These are phyloP conservation scores for Thecocarcelia acutangulata DNA, from an alignment of 2,888 invertebrate genomes.

Conservation along the genomic window DNA sequence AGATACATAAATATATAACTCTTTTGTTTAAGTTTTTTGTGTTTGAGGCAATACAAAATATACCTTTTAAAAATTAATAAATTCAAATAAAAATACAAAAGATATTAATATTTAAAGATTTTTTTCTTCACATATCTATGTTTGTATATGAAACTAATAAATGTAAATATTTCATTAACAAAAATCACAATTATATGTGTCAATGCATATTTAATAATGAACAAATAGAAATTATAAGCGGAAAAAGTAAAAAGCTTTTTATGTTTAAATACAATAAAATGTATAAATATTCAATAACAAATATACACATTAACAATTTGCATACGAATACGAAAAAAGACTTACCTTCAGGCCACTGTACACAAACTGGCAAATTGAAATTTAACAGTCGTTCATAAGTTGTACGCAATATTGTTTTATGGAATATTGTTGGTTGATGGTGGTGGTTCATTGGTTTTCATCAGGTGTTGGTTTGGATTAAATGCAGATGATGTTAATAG, in stretches of 20 bases:
- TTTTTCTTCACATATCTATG: not conserved
- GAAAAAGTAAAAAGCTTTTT: conserved; percentile 42
- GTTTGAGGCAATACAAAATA: no score
- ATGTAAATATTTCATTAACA: conserved; percentile 67
- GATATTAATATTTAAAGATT: not conserved
- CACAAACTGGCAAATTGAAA: conserved; percentile 86
- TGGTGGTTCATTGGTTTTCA: conserved; percentile 32
- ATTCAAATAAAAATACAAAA: not conserved
- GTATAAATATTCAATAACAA: conserved; percentile 29
- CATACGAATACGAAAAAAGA: conserved; percentile 71
- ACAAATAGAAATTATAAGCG: conserved; percentile 32
- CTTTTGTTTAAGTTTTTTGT: no score
- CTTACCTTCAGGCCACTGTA: conserved; percentile 95
- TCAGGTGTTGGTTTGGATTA: not conserved
- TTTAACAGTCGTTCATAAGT: conserved; percentile 26
- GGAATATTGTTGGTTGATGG: conserved; percentile 3
- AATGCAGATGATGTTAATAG: conserved; percentile 25
- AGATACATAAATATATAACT: no score
- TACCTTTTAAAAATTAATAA: no score
- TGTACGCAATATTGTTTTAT: conserved; percentile 18
- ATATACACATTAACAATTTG: conserved; percentile 16
- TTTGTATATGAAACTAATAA: conserved; percentile 48
- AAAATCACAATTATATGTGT: conserved; percentile 49
- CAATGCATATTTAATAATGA: conserved; percentile 11
- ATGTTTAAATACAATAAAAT: conserved; percentile 19